Percentiles rank a stretch among this genome's conserved stretches.
Evolutionary conservation across 2,113 vertebrate genomes (phyloP).

Genomic region (Thamnaconus septentrionalis): DNA sequence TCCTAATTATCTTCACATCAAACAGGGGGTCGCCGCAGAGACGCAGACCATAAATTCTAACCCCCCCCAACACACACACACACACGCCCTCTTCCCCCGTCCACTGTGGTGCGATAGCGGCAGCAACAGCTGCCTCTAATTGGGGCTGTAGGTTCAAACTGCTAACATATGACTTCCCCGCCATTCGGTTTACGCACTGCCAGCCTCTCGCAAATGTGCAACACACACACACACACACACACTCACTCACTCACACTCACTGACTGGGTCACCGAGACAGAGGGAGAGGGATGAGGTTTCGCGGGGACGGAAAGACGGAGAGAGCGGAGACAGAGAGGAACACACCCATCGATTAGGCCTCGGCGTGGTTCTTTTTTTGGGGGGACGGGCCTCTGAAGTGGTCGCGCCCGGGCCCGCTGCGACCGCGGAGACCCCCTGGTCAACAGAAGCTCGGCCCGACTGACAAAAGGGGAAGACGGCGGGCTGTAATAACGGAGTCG

Average conservation of each 20-base stretch:
- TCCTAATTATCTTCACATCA: slow-evolving; percentile 90
- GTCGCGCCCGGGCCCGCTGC: slow-evolving; percentile 44
- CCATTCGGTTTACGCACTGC: slow-evolving; percentile 43
- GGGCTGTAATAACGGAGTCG: slow-evolving; percentile 59
- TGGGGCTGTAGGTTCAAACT: slow-evolving; percentile 83
- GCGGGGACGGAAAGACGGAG: background rate
- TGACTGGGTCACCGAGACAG: slow-evolving; percentile 33
- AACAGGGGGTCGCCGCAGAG: slow-evolving; percentile 79
- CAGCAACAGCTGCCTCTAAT: slow-evolving; percentile 88
- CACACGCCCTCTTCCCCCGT: slow-evolving; percentile 32
- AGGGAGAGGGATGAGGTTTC: no score
- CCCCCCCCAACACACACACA: no score
- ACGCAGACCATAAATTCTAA: slow-evolving; percentile 85
- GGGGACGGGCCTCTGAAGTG: slow-evolving; percentile 63
- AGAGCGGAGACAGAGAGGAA: slow-evolving; percentile 41
- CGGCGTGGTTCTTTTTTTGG: slow-evolving; percentile 44
- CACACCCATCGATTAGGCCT: slow-evolving; percentile 37
- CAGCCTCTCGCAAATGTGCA: slow-evolving; percentile 56
- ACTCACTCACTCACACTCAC: slow-evolving; percentile 1
- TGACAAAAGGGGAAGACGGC: slow-evolving; percentile 58
- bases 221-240: slow-evolving; percentile 22
- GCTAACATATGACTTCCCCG: slow-evolving; percentile 76
- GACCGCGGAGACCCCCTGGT: slow-evolving; percentile 55
- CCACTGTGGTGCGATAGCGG: slow-evolving; percentile 61
- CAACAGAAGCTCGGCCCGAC: slow-evolving; percentile 62